phyloP scores from a whole-genome alignment of 2,888 invertebrate genomes.

The Sycophila texana region DNA sequence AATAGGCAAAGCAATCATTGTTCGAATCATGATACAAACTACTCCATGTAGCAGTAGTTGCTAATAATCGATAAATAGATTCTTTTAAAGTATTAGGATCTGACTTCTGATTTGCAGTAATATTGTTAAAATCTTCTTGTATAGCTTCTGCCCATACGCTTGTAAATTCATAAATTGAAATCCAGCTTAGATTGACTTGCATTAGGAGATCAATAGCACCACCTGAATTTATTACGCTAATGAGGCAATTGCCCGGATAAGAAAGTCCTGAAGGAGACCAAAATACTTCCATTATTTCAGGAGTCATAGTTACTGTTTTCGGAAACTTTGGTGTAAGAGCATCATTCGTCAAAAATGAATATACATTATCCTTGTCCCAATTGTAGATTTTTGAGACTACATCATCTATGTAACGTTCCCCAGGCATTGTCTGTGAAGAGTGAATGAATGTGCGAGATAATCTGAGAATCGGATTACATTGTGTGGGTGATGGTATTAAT shows the following conservation, averaged over 20 bases:
- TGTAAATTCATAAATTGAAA: conserved; percentile 65
- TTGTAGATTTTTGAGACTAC: conserved; percentile 60
- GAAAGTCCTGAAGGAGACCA: conserved; percentile 70
- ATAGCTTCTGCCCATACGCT: conserved; percentile 59
- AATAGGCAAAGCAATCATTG: conserved; percentile 63
- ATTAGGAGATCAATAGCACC: conserved; percentile 67
- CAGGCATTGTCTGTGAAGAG: conserved; percentile 64
- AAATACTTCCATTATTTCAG: conserved; percentile 62
- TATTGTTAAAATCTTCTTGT: conserved; percentile 50
- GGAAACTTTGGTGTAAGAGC: conserved; percentile 66
- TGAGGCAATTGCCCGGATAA: conserved; percentile 65
- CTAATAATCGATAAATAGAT: conserved; percentile 62
- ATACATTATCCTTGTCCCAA: conserved; percentile 66
- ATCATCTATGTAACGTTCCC: conserved; percentile 57
- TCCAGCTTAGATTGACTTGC: conserved; percentile 66
- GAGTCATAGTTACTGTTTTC: conserved; percentile 58
- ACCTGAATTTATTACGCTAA: conserved; percentile 66
- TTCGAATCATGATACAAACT: conserved; percentile 55
- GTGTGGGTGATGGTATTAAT: conserved; percentile 67
- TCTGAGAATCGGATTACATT: conserved; percentile 62
- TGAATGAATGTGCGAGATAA: conserved; percentile 69
- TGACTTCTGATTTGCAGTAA: background rate
- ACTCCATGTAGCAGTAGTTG: conserved; percentile 69
- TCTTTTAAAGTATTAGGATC: conserved; percentile 43
- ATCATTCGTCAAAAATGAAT: conserved; percentile 65